A percentile compares a stretch with the other conserved stretches of the same genome.
Conservation (phyloP, 2,797 vertebrate species). For the Myoxocephalus aenaeus region DNA sequence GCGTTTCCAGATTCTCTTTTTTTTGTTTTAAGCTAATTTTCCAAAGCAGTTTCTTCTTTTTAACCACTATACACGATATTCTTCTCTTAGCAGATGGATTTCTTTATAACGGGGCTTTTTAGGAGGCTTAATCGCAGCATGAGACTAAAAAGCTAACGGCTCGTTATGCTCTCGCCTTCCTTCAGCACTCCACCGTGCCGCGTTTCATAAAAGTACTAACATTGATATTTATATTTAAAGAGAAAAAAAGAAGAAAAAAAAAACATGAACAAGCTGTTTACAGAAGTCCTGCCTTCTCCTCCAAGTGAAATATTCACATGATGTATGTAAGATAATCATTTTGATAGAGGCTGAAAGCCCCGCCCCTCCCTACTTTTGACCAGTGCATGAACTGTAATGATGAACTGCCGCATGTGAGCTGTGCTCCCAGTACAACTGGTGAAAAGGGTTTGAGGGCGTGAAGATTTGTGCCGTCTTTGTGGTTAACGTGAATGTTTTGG, state of each 20-base stretch:
- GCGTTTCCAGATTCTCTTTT: constrained; percentile 20
- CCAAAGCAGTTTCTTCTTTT: constrained; percentile 57
- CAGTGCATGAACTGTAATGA: constrained; percentile 57
- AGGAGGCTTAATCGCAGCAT: constrained; percentile 37
- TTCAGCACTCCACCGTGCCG: constrained; percentile 59
- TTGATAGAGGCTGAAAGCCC: constrained; percentile 44
- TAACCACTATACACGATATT: constrained; percentile 39
- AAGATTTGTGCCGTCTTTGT: constrained; percentile 32
- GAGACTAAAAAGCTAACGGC: constrained; percentile 22
- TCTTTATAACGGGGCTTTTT: constrained; percentile 17
- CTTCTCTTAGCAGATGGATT: constrained; percentile 27
- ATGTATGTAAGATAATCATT: constrained; percentile 64
- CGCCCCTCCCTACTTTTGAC: background rate
- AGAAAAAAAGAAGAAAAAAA: constrained; percentile 20
- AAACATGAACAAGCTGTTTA: constrained; percentile 73
- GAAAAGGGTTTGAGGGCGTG: constrained; percentile 25
- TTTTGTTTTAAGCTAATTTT: constrained; percentile 38
- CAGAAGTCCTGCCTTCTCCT: constrained; percentile 78
- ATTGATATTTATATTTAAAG: constrained; percentile 68
- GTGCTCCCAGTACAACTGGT: constrained; percentile 57
- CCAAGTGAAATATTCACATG: constrained; percentile 67
- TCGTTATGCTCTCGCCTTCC: constrained; percentile 45
- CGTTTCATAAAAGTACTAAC: constrained; percentile 37
- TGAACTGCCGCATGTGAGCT: constrained; percentile 66
- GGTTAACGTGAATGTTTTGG: constrained; percentile 63